Evolutionary conservation across 2,113 vertebrate genomes (phyloP).

Genomic region (Oreochromis aureus): DNA sequence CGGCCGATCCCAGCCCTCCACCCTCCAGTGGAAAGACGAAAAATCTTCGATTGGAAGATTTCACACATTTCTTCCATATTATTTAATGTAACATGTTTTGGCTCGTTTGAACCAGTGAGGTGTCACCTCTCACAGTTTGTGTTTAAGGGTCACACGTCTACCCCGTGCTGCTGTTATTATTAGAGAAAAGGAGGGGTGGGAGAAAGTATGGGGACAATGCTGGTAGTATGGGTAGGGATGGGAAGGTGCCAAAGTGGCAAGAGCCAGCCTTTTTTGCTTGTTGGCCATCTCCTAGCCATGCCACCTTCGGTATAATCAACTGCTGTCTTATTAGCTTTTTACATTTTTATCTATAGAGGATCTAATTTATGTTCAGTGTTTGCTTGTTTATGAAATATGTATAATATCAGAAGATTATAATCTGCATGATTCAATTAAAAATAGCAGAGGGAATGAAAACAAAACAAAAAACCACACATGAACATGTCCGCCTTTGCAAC

Average conservation of each 20-base stretch:
- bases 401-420: slow-evolving; percentile 66
- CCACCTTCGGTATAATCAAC: slow-evolving; percentile 56
- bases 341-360: slow-evolving; percentile 71
- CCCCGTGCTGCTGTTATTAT: neutral
- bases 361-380: slow-evolving; percentile 71
- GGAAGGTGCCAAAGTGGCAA: neutral
- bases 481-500: neutral
- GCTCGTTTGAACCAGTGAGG: neutral
- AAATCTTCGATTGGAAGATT: neutral
- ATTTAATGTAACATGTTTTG: neutral
- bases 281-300: slow-evolving; percentile 26
- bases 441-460: slow-evolving; percentile 38
- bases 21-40: neutral
- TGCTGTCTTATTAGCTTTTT: slow-evolving; percentile 70
- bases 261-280: slow-evolving; percentile 24
- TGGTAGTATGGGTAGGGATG: neutral
- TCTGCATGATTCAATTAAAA: slow-evolving; percentile 65
- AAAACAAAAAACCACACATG: neutral
- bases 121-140: neutral
- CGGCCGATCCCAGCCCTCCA: neutral
- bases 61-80: neutral
- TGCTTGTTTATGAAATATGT: slow-evolving; percentile 71
- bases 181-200: neutral
- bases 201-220: neutral
- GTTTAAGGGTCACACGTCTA: neutral